These are phyloP conservation scores for Argyra leucocephala DNA, from an alignment of 2,888 invertebrate species.

Conservation along the genomic window DNA sequence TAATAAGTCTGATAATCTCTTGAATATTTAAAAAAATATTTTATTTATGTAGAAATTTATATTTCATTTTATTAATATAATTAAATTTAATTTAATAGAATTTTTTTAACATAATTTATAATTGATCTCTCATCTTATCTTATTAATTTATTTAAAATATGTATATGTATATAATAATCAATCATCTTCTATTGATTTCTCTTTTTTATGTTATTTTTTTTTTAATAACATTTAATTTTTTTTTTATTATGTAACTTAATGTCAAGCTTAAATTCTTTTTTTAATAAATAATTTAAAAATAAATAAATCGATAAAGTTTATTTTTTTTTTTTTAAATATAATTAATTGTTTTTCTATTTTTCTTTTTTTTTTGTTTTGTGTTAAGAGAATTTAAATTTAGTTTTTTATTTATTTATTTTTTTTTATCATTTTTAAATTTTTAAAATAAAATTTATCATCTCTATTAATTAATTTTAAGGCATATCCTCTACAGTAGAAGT, in stretches of 20 bases:
- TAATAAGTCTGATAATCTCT: neutral
- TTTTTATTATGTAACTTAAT: too few relatives aligned
- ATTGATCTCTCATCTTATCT: neutral
- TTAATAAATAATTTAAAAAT: neutral
- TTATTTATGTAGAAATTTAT: too few relatives aligned
- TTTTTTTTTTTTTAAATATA: neutral
- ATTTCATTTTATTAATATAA: neutral
- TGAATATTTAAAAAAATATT: neutral
- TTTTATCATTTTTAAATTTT: neutral
- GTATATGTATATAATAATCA: too few relatives aligned
- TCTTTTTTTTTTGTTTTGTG: too few relatives aligned
- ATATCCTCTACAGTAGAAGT: constrained; percentile 46
- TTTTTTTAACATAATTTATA: neutral
- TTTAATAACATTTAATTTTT: too few relatives aligned
- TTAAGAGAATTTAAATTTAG: too few relatives aligned
- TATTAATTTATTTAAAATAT: neutral
- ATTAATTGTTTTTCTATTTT: too few relatives aligned
- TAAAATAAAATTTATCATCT: too few relatives aligned
- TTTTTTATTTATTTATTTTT: neutral
- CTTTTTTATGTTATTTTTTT: too few relatives aligned
- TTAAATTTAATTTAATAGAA: neutral
- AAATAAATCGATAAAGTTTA: neutral
- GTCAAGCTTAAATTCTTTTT: neutral
- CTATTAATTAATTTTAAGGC: constrained; percentile 18
- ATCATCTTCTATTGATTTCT: too few relatives aligned